Percentiles rank a stretch among this genome's conserved stretches.
phyloP scores from a whole-genome alignment of 2,888 invertebrate species.

The Anorthoa munda region DNA sequence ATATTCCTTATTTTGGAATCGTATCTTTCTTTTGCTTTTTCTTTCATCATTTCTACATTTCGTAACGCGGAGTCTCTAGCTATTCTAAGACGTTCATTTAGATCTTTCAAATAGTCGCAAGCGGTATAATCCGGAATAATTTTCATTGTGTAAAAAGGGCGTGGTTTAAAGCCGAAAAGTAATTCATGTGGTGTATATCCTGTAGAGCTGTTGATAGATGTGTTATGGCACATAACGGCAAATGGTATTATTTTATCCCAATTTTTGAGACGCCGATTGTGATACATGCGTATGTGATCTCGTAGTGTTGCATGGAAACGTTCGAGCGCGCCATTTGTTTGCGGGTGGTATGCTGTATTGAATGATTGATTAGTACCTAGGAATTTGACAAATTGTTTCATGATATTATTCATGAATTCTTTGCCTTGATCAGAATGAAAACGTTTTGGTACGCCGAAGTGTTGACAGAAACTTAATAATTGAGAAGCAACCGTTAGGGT shows the following conservation, averaged over 20 bases:
- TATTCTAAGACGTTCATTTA: too few relatives aligned
- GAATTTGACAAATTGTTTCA: neutral
- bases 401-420: neutral
- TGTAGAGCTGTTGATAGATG: neutral
- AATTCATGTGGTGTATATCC: neutral
- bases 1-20: too few relatives aligned
- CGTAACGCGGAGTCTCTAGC: too few relatives aligned
- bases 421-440: neutral
- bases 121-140: too few relatives aligned
- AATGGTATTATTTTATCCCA: neutral
- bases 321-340: neutral
- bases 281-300: neutral
- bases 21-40: too few relatives aligned
- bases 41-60: too few relatives aligned
- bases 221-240: neutral
- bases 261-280: neutral
- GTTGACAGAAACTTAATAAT: slow-evolving; percentile 70
- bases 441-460: slow-evolving; percentile 22
- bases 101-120: too few relatives aligned
- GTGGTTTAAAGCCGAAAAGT: too few relatives aligned
- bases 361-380: neutral
- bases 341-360: neutral
- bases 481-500: slow-evolving; percentile 68
- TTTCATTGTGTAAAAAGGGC: too few relatives aligned
- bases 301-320: neutral